Evolutionary conservation across 2,888 invertebrate genomes (phyloP), one percentile per base, ranked within the genome.

Genomic region (Eretmocerus hayati): DNA sequence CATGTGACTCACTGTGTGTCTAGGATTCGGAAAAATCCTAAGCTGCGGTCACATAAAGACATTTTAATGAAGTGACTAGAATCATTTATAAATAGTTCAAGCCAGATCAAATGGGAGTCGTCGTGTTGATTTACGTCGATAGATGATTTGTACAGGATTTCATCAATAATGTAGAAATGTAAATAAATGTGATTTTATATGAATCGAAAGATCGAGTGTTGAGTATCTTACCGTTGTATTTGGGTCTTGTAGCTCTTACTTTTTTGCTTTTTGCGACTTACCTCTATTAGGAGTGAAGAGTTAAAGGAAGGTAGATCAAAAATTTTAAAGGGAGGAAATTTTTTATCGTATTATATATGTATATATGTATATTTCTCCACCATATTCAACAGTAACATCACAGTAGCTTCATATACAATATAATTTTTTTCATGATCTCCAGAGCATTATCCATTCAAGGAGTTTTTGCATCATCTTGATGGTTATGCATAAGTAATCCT

Each of bases 171-270:
- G 63, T 67, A 67, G 61, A 65, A 65, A 65, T 70, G 69, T 68
- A 70, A 69, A 71, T 70, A 71, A 70, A 70, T 66, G 63, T 69
- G 66, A 65, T 67, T 70, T 70, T 70, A 62, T 69, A 68, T 61
- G 52, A 60, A 60, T 16, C 9, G 20, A 45, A 20, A n/a, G n/a
- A n/a, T n/a, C n/a, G n/a, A n/a, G n/a, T n/a, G n/a, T n/a, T n/a
- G n/a, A n/a, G n/a, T n/a, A n/a, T n/a, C n/a, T n/a, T n/a, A n/a
- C n/a, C n/a, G n/a, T n/a, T n/a, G n/a, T n/a, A n/a, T n/a, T n/a
- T n/a, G n/a, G n/a, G n/a, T n/a, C n/a, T n/a, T n/a, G n/a, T n/a
- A n/a, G n/a, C n/a, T n/a, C n/a, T n/a, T n/a, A n/a, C n/a, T n/a
- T n/a, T n/a, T n/a, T n/a, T n/a, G n/a, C n/a, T n/a, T n/a, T n/a